A percentile compares a stretch with the other conserved stretches of the same genome.
Evolutionary conservation across 2,113 vertebrate species (phyloP).

Genomic region (Psammodynastes pulverulentus): DNA sequence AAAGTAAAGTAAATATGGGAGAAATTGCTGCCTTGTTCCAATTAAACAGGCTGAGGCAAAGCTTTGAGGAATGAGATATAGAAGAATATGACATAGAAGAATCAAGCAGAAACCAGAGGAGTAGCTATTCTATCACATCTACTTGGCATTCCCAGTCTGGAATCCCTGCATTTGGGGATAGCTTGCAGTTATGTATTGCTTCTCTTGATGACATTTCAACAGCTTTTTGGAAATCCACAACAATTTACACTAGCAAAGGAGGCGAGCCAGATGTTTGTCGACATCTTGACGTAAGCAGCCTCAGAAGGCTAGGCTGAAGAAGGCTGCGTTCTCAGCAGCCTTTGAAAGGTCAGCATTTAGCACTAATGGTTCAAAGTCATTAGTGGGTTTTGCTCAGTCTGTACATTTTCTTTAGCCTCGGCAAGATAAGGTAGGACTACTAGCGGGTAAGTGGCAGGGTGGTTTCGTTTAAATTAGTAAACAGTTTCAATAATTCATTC

Average conservation of each 20-base stretch:
- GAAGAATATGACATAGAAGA: background rate
- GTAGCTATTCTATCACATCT: background rate
- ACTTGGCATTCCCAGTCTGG: background rate
- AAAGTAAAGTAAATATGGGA: background rate
- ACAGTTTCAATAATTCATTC: background rate
- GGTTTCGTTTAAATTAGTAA: background rate
- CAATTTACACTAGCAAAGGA: slow-evolving; percentile 60
- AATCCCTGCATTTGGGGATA: slow-evolving; percentile 35
- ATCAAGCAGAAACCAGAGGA: background rate
- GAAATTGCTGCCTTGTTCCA: background rate
- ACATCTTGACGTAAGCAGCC: slow-evolving; percentile 29
- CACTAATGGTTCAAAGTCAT: slow-evolving; percentile 1
- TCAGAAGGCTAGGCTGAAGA: slow-evolving; percentile 34
- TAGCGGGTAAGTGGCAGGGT: background rate
- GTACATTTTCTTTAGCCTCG: background rate
- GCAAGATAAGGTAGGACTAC: background rate
- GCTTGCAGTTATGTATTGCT: slow-evolving; percentile 57
- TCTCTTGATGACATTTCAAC: slow-evolving; percentile 56
- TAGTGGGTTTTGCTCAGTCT: background rate
- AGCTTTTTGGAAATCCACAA: slow-evolving; percentile 53
- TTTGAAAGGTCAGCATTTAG: slow-evolving; percentile 25
- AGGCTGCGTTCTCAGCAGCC: slow-evolving; percentile 12
- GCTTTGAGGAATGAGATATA: background rate
- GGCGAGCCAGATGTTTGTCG: slow-evolving; percentile 50
- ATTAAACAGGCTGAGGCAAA: background rate